Evolutionary conservation across 2,888 invertebrate genomes (phyloP), one percentile per base, ranked within the genome.

Genomic region (Stenichneumon culpator): DNA sequence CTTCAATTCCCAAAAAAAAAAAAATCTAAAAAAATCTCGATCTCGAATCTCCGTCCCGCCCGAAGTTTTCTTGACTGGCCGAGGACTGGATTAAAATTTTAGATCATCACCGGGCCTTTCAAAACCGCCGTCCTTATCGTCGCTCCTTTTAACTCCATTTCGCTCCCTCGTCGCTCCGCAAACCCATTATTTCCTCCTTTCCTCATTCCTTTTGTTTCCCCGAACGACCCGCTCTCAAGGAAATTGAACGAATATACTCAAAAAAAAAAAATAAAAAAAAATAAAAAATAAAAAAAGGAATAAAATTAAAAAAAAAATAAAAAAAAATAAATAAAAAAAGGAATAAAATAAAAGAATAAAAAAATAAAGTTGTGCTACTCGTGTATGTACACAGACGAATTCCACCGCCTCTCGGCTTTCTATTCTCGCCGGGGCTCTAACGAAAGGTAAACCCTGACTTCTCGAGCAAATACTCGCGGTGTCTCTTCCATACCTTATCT

Each of bases 381-480:
- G 65, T 73, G 75, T 79, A 79, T 79, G 75, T 77, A 85, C 82
- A 85, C 39, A 63, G 50, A 44, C 44, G 32, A 72, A 85, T 80
- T 77, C 79, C 72, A 77, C 83, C 73, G 82, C 70, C 36, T 63
- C 39, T 50, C 32, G 16, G 80, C 52, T 44, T 44, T 44, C 60
- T 69, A 70, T 85, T 79, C 85, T 85, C 85, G 67, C 54, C 47
- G 79, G 68, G 47, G 87, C 86, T 89, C 90, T 92, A 92, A 92
- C 92, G 92, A 92, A 92, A 92, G 91, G 91, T 90, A 92, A 92
- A 92, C 90, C 90, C 90, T 87, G 87, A 87, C 89, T 88, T 88
- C 86, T 82, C 88, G 89, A 87, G 88, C 89, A 92, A 92, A 92
- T 89, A 89, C 86, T 82, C 65, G 65, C 78, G 84, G 81, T 79